Percentiles rank a stretch among this genome's conserved stretches.
phyloP scores from a whole-genome alignment of 2,888 invertebrate genomes.

The Pammene fasciana region DNA sequence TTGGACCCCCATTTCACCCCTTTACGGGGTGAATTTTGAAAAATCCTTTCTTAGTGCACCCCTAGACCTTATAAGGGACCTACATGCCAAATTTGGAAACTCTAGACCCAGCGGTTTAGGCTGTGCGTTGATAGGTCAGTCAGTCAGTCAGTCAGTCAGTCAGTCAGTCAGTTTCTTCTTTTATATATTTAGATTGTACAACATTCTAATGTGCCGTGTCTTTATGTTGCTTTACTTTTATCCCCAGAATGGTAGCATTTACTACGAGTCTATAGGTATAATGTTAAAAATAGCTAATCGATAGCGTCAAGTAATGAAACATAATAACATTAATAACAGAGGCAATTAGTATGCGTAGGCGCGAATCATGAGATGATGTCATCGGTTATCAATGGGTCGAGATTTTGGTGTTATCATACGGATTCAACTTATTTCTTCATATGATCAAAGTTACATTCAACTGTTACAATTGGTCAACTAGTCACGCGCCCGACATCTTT shows the following conservation, averaged over 20 bases:
- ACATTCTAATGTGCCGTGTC: no score
- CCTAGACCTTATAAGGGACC: no score
- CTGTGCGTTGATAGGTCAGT: no score
- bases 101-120: no score
- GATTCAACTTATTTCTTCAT: background rate
- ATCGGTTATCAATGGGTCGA: constrained; percentile 10
- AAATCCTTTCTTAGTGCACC: no score
- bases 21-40: no score
- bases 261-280: background rate
- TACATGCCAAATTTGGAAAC: no score
- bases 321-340: no score
- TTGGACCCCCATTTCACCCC: no score
- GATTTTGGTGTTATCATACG: constrained; percentile 12
- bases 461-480: background rate
- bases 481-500: background rate
- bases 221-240: background rate
- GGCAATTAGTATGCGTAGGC: constrained; percentile 19
- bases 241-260: background rate
- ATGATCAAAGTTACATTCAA: background rate
- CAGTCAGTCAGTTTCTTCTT: no score
- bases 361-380: constrained; percentile 24
- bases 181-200: no score
- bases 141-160: no score
- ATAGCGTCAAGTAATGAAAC: constrained; percentile 6
- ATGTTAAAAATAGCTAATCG: constrained; percentile 10